A percentile compares a stretch with the other conserved stretches of the same genome.
phyloP scores from a whole-genome alignment of 2,113 vertebrate species.

The Carassius gibelio region DNA sequence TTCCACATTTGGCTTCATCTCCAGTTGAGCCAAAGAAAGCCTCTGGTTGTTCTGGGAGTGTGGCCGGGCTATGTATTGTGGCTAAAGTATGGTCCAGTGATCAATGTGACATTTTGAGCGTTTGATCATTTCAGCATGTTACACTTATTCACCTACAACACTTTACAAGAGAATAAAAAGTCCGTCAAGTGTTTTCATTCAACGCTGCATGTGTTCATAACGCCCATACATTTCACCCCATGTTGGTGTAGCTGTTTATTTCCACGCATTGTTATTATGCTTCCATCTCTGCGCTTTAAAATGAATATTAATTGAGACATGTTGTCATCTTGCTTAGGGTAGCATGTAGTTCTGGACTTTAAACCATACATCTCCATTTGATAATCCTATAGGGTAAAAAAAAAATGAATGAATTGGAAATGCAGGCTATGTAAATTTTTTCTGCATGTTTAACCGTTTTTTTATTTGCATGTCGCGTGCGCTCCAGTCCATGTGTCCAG shows the following conservation, averaged over 20 bases:
- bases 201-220: constrained; percentile 42
- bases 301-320: neutral
- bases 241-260: neutral
- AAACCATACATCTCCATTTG: neutral
- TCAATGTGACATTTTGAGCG: neutral
- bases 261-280: neutral
- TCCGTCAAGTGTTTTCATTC: constrained; percentile 15
- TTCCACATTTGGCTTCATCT: neutral
- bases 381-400: neutral
- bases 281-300: neutral
- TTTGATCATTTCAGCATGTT: neutral
- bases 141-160: neutral
- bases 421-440: neutral
- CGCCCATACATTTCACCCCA: neutral
- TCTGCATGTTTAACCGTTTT: neutral
- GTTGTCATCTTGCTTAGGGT: neutral
- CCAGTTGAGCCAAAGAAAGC: constrained; percentile 9
- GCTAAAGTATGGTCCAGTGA: neutral
- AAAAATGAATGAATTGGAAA: neutral
- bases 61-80: neutral
- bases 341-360: neutral
- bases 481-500: constrained; percentile 2
- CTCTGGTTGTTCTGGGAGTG: neutral
- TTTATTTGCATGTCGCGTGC: constrained; percentile 18
- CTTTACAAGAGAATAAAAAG: neutral